phyloP scores from a whole-genome alignment of 37 sponge, comb jelly and placozoan genomes.

The Tethya wilhelma region DNA sequence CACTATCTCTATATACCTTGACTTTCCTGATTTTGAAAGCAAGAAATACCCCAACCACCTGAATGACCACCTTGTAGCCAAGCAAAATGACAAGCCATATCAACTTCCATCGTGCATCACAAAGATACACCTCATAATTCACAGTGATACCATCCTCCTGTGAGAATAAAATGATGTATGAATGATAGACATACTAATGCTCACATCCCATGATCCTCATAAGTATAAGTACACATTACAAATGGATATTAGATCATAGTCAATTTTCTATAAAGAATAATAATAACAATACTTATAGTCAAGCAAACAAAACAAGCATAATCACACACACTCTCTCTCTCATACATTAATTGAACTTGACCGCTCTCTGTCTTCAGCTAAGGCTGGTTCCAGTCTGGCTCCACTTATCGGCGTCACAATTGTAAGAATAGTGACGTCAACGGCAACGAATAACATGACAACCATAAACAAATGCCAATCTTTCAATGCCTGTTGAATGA shows the following conservation, averaged over 20 bases:
- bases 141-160: conserved; percentile 53
- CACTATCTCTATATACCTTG: conserved; percentile 12
- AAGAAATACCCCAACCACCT: conserved; percentile 47
- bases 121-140: conserved; percentile 12
- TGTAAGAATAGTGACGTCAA: conserved; percentile 21
- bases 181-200: not conserved
- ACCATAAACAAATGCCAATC: conserved; percentile 46
- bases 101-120: conserved; percentile 14
- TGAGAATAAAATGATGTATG: not conserved
- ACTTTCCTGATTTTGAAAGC: conserved; percentile 60
- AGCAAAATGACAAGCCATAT: conserved; percentile 43
- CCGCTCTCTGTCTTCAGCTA: not conserved
- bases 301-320: too few relatives aligned
- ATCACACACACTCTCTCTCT: too few relatives aligned
- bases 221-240: not conserved
- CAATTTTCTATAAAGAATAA: not conserved
- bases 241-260: not conserved
- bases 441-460: conserved; percentile 18
- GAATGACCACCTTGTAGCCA: conserved; percentile 55
- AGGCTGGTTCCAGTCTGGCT: not conserved
- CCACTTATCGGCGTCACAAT: not conserved
- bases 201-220: not conserved
- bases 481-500: conserved; percentile 24
- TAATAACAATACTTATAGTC: too few relatives aligned
- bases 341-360: conserved; percentile 19